A percentile compares a stretch with the other conserved stretches of the same genome.
These are phyloP conservation scores for Melanaphis sacchari DNA, from an alignment of 1,140 invertebrate genomes.

Conservation along the genomic window DNA sequence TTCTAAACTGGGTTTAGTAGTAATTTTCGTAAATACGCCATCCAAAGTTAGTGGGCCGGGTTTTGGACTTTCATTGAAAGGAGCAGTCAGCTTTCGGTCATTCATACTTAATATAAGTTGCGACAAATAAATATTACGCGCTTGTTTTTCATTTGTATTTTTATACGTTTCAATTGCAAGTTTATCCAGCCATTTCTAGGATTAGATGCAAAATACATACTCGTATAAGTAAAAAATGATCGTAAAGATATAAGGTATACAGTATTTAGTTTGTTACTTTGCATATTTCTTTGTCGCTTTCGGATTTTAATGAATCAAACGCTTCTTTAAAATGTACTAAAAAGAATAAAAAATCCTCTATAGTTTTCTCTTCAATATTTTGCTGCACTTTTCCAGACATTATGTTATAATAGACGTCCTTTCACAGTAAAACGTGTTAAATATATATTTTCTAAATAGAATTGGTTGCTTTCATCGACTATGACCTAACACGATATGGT, in stretches of 20 bases:
- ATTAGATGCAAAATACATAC: background rate
- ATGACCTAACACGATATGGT: background rate
- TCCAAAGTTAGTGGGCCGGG: background rate
- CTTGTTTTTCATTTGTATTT: background rate
- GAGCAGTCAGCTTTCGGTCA: background rate
- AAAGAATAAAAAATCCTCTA: slow-evolving; percentile 25
- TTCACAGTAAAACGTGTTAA: background rate
- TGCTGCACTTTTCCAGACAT: background rate
- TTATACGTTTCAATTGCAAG: background rate
- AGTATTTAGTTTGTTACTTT: background rate
- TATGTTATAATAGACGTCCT: background rate
- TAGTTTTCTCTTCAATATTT: background rate
- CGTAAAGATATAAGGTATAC: background rate
- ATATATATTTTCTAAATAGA: background rate
- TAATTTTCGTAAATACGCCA: background rate
- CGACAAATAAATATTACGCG: slow-evolving; percentile 29
- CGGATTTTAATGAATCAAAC: background rate
- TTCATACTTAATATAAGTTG: slow-evolving; percentile 24
- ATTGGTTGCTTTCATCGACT: background rate
- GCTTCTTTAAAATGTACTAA: slow-evolving; percentile 1
- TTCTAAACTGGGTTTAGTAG: background rate
- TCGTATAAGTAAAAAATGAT: background rate
- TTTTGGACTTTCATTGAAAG: background rate
- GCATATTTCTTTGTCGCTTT: slow-evolving; percentile 33
- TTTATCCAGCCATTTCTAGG: slow-evolving; percentile 40